Evolutionary conservation across 1,140 invertebrate genomes (phyloP).

Genomic region (Semibalanus balanoides): DNA sequence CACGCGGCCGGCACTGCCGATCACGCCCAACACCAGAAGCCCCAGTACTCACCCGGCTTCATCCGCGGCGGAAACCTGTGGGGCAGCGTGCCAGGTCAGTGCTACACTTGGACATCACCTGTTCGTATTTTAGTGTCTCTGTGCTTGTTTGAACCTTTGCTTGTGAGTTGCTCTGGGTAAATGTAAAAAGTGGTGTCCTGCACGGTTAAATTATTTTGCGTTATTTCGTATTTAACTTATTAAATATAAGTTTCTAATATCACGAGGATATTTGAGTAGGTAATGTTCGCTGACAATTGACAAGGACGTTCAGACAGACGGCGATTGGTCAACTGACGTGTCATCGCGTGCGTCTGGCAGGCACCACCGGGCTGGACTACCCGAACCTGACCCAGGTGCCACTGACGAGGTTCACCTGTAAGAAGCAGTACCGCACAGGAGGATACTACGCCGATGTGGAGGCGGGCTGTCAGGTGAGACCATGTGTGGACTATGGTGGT

Average conservation of each 20-base stretch:
- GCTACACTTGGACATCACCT: too few species aligned
- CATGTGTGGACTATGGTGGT: too few species aligned
- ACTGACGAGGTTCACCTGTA: constrained; percentile 55
- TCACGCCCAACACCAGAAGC: not conserved
- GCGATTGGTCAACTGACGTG: not conserved
- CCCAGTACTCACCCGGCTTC: not conserved
- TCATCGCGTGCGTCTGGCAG: not conserved
- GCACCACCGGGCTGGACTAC: constrained; percentile 19
- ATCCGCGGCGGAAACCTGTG: not conserved
- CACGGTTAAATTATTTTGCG: too few species aligned
- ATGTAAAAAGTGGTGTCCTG: too few species aligned
- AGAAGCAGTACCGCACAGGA: constrained; percentile 40
- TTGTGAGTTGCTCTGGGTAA: too few species aligned
- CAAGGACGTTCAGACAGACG: not conserved
- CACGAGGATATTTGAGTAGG: not conserved
- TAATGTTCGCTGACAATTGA: not conserved
- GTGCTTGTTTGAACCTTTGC: too few species aligned
- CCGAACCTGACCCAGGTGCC: constrained; percentile 50
- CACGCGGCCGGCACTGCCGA: not conserved
- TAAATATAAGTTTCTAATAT: too few species aligned
- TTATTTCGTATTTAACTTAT: too few species aligned
- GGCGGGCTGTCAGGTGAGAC: constrained; percentile 55
- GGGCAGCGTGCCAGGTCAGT: not conserved
- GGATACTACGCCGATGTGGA: constrained; percentile 73
- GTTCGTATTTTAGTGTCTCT: too few species aligned